Evolutionary conservation across 2,888 invertebrate species (phyloP), one percentile per base, ranked within the genome.

Genomic region (Watsonalla cultraria): DNA sequence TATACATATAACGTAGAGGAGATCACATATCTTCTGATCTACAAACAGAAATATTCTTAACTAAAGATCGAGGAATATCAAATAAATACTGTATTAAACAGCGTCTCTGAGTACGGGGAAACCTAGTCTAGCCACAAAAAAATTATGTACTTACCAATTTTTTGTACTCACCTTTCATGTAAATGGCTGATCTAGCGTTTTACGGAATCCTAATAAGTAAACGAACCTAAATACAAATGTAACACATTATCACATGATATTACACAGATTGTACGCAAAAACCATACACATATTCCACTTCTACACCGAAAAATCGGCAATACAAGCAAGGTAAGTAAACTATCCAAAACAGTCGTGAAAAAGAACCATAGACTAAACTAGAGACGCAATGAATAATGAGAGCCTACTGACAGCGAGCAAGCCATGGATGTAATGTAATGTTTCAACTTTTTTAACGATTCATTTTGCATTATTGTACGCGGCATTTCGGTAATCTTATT

Each of bases 281-380:
- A 79, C 73, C 68, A 76, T 72, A 78, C 75, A 78, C 85, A 87
- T 88, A 72, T 79, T 84, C 69, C 76, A 78, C 76, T 76, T 70
- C 62, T 69, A 77, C 68, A 80, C 78, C 80, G 82, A 85, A 85
- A 86, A 90, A 79, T 90, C 89, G 89, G 90, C 88, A 82, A 86
- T 88, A 73, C 85, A 85, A 58, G 82, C 84, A 81, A 86, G 86
- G 82, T 84, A 88, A 81, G 81, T 84, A 86, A 88, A 88, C 87
- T 88, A 89, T 86, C 82, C 90, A 90, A 90, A 90, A 90, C 90
- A 90, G 90, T 90, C 90, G 86, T 90, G 90, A 90, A 90, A 90
- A 90, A 85, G 82, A 74, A 80, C 80, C 89, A 90, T 86, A 87
- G 88, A 90, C 75, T 39, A 48, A 48, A 74, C 71, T 67, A 74